Conservation (phyloP, 2,888 invertebrate species). For the Nemotelus nigrinus region DNA sequence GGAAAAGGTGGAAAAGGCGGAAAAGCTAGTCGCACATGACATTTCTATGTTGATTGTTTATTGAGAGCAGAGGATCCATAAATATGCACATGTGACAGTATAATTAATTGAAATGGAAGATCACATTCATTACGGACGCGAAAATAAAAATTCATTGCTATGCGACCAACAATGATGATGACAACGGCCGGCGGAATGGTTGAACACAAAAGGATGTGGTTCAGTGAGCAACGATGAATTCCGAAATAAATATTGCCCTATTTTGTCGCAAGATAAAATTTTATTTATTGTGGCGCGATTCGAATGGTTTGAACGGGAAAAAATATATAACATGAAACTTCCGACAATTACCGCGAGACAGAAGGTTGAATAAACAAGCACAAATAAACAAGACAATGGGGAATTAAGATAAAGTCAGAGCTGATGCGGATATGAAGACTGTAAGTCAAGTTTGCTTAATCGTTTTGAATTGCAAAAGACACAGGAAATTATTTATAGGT, state of each 20-base stretch:
- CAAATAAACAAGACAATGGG: slow-evolving; percentile 17
- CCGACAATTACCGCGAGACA: slow-evolving; percentile 1
- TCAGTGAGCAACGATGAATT: slow-evolving; percentile 8
- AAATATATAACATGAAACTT: background rate
- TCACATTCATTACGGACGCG: slow-evolving; percentile 34
- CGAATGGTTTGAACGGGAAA: slow-evolving; percentile 15
- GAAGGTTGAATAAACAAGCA: background rate
- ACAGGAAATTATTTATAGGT: background rate
- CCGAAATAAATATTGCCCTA: slow-evolving; percentile 16
- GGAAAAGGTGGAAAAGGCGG: background rate
- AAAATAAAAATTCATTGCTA: slow-evolving; percentile 1
- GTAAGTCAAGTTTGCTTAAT: background rate
- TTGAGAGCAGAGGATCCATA: slow-evolving; percentile 31
- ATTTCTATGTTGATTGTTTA: slow-evolving; percentile 40
- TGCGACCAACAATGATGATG: background rate
- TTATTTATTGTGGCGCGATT: slow-evolving; percentile 5
- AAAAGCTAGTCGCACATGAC: slow-evolving; percentile 28
- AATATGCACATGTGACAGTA: slow-evolving; percentile 31
- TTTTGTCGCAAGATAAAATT: slow-evolving; percentile 32
- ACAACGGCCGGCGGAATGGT: no score
- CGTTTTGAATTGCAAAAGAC: background rate
- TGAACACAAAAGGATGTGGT: slow-evolving; percentile 1
- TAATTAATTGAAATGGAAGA: slow-evolving; percentile 39
- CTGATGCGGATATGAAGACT: background rate
- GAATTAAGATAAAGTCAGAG: slow-evolving; percentile 13